phyloP scores from a whole-genome alignment of 2,797 vertebrate genomes.

The Lepilemur septentrionalis region DNA sequence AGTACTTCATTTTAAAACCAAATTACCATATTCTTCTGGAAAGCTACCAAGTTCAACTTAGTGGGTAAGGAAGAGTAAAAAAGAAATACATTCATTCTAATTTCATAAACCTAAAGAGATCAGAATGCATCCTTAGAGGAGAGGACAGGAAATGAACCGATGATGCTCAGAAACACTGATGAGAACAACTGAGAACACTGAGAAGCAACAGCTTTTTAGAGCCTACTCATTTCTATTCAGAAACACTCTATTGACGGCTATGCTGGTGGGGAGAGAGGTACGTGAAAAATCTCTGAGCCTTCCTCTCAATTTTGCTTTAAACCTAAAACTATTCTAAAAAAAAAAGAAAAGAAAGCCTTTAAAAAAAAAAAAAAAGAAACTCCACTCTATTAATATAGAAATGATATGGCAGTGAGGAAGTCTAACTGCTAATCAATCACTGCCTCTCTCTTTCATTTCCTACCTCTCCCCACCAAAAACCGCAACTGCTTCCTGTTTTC shows the following conservation, averaged over 20 bases:
- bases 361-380: background rate
- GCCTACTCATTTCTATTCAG: background rate
- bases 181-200: too few species aligned
- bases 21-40: background rate
- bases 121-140: background rate
- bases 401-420: background rate
- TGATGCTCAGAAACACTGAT: accelerated
- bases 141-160: background rate
- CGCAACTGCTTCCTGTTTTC: background rate
- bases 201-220: background rate
- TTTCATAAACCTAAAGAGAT: background rate
- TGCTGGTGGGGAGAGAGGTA: accelerated
- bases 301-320: background rate
- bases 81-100: background rate
- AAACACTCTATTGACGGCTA: background rate
- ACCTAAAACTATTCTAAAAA: background rate
- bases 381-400: background rate
- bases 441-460: background rate
- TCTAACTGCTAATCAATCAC: background rate
- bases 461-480: background rate
- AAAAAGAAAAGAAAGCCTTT: background rate
- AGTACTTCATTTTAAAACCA: background rate
- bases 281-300: background rate
- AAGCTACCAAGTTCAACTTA: background rate
- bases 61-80: background rate